Conservation (phyloP, 1,140 invertebrate species). For the Bombus superbus region DNA sequence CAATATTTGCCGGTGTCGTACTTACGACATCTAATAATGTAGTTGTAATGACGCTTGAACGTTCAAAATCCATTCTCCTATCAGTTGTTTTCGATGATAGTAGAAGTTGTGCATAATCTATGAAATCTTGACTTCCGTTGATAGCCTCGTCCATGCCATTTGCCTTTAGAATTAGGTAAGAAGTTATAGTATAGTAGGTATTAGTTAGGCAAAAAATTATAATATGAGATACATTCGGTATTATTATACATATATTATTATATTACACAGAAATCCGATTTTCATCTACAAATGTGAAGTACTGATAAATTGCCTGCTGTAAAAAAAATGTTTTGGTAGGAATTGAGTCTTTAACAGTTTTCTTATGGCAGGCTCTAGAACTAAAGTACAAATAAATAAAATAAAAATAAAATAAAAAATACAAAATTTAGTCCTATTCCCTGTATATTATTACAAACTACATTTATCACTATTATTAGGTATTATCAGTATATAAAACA, state of each 20-base stretch:
- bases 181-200: neutral
- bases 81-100: constrained; percentile 14
- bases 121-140: neutral
- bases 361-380: no score
- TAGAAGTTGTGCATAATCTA: constrained; percentile 21
- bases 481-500: no score
- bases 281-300: no score
- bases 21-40: constrained; percentile 75
- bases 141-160: neutral
- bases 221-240: no score
- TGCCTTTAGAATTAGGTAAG: neutral
- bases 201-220: neutral
- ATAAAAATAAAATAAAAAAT: neutral
- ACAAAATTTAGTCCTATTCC: neutral
- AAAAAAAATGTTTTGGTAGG: no score
- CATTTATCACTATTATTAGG: neutral
- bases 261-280: no score
- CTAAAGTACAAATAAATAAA: neutral
- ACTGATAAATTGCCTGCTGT: no score
- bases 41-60: constrained; percentile 71
- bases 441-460: neutral
- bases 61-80: constrained; percentile 61
- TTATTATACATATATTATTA: no score
- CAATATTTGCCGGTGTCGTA: constrained; percentile 8
- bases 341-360: no score